Base-by-base conservation (phyloP, 2,113 vertebrate genomes). In the Cebus imitator region DNA sequence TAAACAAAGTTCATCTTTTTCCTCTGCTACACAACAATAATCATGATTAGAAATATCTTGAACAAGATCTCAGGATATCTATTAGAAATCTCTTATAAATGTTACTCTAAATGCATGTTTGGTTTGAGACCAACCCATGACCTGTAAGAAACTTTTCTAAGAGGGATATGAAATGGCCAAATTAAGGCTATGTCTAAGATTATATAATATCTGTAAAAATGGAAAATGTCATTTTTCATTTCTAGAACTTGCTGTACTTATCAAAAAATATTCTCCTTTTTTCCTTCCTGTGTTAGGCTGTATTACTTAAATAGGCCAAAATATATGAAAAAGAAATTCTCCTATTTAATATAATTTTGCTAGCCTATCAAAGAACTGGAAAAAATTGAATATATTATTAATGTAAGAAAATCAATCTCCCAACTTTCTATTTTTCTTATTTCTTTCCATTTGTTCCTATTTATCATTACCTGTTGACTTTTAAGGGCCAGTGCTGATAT, bases 401-500 rank as follows among this genome's bases (percentile, higher is more conserved):
- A 89, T 92, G 78, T 72, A 73, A 95, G 76, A 94, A 95, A 88
- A 94, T 94, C 72, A 96, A 30, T 95, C 73, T 94, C 57, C 58
- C 72, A 91, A 35, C 16, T 45, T 72, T 90, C 58, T 72, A 30
- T 57, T 93, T 97, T 96, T 35, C 90, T 95, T 80, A n/a, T 68
- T 97, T 95, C 27, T 93, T 92, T 40, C 94, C 66, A 94, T 95
- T 96, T 96, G 45, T 94, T 96, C 61, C 45, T 95, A 95, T 90
- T 93, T 96, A 91, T 72, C 35, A 87, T 97, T 91, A 97, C 90
- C 79, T 97, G 91, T 97, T 95, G 87, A 82, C 73, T 94, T 95
- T 91, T 92, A 93, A 93, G 79, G 91, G 30, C 87, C 80, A 94
- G 61, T 94, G 86, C 37, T 95, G 14, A 14, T 95, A 97, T 97